Evolutionary conservation across 2,797 vertebrate genomes (phyloP).

Genomic region (Loris lydekkerianus): DNA sequence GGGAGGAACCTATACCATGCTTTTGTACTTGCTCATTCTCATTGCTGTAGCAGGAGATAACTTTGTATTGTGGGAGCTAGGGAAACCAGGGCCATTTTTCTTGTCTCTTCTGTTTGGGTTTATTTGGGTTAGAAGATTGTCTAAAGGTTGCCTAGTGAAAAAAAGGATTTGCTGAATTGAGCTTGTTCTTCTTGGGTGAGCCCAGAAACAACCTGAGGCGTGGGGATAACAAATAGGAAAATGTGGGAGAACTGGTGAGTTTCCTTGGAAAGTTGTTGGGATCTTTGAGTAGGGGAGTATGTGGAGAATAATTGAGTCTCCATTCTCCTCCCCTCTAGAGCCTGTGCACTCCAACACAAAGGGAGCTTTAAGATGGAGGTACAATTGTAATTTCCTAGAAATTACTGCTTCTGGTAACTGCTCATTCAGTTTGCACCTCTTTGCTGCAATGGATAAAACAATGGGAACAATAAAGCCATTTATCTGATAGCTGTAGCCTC

Average conservation of each 20-base stretch:
- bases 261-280: conserved; percentile 58
- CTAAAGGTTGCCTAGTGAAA: conserved; percentile 64
- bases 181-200: conserved; percentile 56
- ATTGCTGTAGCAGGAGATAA: conserved; percentile 33
- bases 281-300: conserved; percentile 51
- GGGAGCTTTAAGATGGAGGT: conserved; percentile 76
- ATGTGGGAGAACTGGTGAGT: conserved; percentile 30
- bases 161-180: conserved; percentile 67
- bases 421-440: conserved; percentile 79
- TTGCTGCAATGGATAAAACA: conserved; percentile 74
- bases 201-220: not conserved
- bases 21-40: conserved; percentile 68
- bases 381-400: conserved; percentile 80
- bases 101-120: conserved; percentile 70
- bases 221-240: conserved; percentile 49
- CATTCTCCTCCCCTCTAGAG: not conserved
- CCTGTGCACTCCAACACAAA: conserved; percentile 70
- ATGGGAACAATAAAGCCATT: conserved; percentile 78
- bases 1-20: not conserved
- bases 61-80: conserved; percentile 55
- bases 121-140: conserved; percentile 78
- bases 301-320: conserved; percentile 46
- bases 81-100: conserved; percentile 56
- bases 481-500: conserved; percentile 80
- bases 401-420: conserved; percentile 82